These are phyloP conservation scores for Telmatochromis sp. DNA, from an alignment of 2,113 vertebrate species.

Conservation along the genomic window DNA sequence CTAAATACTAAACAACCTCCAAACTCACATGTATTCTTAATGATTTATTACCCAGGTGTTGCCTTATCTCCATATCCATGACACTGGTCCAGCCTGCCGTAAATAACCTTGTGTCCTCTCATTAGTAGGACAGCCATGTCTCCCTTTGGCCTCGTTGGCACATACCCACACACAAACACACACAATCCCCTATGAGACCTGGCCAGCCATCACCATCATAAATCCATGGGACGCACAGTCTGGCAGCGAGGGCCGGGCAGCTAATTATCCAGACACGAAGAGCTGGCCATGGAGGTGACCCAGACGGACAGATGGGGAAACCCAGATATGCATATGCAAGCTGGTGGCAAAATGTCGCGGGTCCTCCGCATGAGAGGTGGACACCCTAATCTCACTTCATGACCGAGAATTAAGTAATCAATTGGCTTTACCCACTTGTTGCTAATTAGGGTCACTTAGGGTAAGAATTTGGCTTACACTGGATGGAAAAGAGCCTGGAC, in stretches of 20 bases:
- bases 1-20: neutral
- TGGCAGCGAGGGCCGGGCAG: conserved; percentile 32
- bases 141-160: conserved; percentile 37
- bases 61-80: conserved; percentile 63
- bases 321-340: neutral
- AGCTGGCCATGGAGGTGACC: conserved; percentile 52
- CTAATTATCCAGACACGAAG: conserved; percentile 71
- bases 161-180: conserved; percentile 22
- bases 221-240: conserved; percentile 43
- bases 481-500: neutral
- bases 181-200: conserved; percentile 14
- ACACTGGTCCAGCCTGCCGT: conserved; percentile 46
- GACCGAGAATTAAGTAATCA: neutral
- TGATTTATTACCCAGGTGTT: conserved; percentile 60
- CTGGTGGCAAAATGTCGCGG: neutral
- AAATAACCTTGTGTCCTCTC: conserved; percentile 66
- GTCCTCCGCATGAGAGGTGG: neutral
- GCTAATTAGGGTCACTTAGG: neutral
- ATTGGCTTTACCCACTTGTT: neutral
- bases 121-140: conserved; percentile 64
- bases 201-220: conserved; percentile 37
- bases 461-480: neutral
- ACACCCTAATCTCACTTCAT: neutral
- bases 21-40: neutral
- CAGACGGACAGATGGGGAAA: conserved; percentile 5